A percentile compares a stretch with the other conserved stretches of the same genome.
Conservation (phyloP, 2,888 invertebrate genomes). For the Syrista parreyssii region DNA sequence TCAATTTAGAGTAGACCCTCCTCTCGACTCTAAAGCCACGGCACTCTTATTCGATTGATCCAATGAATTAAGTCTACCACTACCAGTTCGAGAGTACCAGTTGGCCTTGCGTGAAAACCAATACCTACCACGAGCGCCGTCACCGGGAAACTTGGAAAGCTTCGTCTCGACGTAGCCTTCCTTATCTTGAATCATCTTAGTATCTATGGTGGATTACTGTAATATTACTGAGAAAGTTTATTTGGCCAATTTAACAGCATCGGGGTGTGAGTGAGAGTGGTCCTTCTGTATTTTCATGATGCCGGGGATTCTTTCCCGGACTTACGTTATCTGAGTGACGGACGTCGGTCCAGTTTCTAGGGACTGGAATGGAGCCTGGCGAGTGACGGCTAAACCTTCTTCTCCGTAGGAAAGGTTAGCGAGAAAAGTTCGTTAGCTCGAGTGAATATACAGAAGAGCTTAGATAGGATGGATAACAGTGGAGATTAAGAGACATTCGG, state of each 20-base stretch:
- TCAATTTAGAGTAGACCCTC: constrained; percentile 5
- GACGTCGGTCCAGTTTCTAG: not conserved
- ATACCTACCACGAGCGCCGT: not conserved
- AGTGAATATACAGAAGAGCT: not conserved
- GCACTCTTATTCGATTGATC: constrained; percentile 9
- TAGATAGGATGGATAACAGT: not conserved
- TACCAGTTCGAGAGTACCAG: not conserved
- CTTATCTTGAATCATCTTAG: not conserved
- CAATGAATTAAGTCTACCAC: constrained; percentile 6
- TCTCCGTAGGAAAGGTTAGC: not conserved
- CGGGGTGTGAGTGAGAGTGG: not conserved
- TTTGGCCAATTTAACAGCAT: not conserved
- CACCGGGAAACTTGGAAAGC: not conserved
- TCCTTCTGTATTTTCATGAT: not conserved
- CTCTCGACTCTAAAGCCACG: constrained; percentile 4
- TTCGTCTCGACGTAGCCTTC: not conserved
- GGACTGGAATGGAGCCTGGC: not conserved
- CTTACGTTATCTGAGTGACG: not conserved
- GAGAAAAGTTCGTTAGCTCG: constrained; percentile 6
- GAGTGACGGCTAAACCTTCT: not conserved
- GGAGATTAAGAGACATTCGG: constrained; percentile 20
- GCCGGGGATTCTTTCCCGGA: not conserved
- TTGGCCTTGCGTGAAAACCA: not conserved
- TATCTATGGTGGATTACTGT: not conserved
- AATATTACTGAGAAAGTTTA: not conserved